phyloP scores from a whole-genome alignment of 2,797 vertebrate genomes.

The Enteromius radiatus region DNA sequence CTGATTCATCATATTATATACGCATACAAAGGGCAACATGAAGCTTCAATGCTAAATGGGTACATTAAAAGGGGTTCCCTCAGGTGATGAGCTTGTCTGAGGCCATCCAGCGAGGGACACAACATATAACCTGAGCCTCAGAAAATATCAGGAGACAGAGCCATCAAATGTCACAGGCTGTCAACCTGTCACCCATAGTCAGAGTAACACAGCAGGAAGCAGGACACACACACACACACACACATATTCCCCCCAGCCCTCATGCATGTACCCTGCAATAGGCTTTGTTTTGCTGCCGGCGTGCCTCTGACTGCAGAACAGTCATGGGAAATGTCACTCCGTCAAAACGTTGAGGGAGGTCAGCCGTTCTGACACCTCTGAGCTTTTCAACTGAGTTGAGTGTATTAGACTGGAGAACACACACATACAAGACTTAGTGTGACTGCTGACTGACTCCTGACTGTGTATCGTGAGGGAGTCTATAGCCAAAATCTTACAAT shows the following conservation, averaged over 20 bases:
- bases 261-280: conserved; percentile 65
- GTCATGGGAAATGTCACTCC: conserved; percentile 52
- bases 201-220: conserved; percentile 17
- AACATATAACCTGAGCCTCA: conserved; percentile 10
- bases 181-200: conserved; percentile 41
- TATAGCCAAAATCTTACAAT: background rate
- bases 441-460: conserved; percentile 35
- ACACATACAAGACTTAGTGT: conserved; percentile 47
- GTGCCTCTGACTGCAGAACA: conserved; percentile 55
- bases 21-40: background rate
- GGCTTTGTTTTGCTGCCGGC: conserved; percentile 72
- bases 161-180: conserved; percentile 45
- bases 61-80: background rate
- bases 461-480: conserved; percentile 19
- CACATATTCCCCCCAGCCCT: background rate
- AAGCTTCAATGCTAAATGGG: conserved; percentile 22
- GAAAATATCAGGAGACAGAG: conserved; percentile 44
- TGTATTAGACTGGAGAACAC: conserved; percentile 68
- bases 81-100: conserved; percentile 21
- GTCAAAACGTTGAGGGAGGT: conserved; percentile 71
- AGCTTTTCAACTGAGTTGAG: conserved; percentile 71
- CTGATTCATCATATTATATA: background rate
- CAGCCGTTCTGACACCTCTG: conserved; percentile 68
- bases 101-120: conserved; percentile 9
- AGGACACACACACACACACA: conserved; percentile 4